Evolutionary conservation across 2,888 invertebrate species (phyloP), one percentile per base, ranked within the genome.

Genomic region (Rhyacophila evoluta): DNA sequence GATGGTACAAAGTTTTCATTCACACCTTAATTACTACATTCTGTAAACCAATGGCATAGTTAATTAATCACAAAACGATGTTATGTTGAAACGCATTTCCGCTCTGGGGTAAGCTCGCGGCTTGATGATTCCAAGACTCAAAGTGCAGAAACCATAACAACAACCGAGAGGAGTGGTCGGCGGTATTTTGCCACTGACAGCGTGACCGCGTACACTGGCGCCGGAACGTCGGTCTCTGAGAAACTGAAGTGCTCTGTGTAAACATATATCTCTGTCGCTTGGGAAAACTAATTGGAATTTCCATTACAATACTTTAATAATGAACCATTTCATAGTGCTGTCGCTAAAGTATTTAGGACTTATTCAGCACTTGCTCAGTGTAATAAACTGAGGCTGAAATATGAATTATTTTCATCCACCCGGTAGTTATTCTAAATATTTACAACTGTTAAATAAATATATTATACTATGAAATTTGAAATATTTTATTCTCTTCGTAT

Each of bases 271-370:
- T 25, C 55, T 19, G 2, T 19, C 55, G 19, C 55, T 1, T 19
- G 55, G 55, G 55, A 8, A 55, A 55, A 55, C 55, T 55, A 55
- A 55, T 55, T 55, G 25, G 25, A 55, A 55, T 55, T 55, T 55
- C 15, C 55, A 55, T 41, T 41, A 19, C 15, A 11, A 41, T 41
- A 8, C 19, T 2, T 55, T 55, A 1, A 55, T 55, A 55, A 55
- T 25, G 55, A 55, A 19, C 19, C 25, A 6, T 19, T 55, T 10
- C 25, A 19, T 55, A 25, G 25, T 19, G 19, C 3, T 25, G 5
- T 25, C 10, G 3, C 15, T 19, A 4, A 10, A 25, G 55, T 55
- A 8, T 19, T 10, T 8, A 19, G 10, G 19, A n/a, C 19, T 19
- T 15, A 12, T 39, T 5, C 8, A 19, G 8, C 8, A 19, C 5